Evolutionary conservation across 2,797 vertebrate genomes (phyloP), one percentile per base, ranked within the genome.

Genomic region (Delichon dasypus): DNA sequence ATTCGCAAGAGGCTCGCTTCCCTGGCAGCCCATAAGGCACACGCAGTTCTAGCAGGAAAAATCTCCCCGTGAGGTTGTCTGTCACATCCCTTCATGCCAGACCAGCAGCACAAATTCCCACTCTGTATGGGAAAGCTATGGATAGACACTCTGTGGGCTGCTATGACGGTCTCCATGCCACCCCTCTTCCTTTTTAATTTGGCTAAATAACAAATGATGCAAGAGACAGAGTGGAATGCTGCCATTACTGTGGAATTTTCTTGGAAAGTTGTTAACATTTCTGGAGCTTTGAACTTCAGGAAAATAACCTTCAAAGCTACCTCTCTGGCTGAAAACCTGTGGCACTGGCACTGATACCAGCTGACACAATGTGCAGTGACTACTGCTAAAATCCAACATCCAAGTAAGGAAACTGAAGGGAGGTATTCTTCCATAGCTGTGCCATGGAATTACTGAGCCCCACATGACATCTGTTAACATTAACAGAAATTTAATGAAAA

Each of bases 301-400:
- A 96, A 93, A 88, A 47, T 29, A 45, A 61, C 40, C 45, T 94
- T 87, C 40, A 81, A 71, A 90, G 58, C n/a, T 75, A 86, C 61
- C 45, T 91, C 48, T 74, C 54, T 55, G 65, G 67, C 50, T 64
- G 32, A 71, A 96, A 88, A 74, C 12, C 13, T 42, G 19, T 74
- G 57, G 67, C 64, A 66, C 12, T 4, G 0, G 61, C 45, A 73
- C 26, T 32, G 29, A 93, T 86, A 77, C 6, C n/a, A 62, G 40
- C 8, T 85, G 73, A 77, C 75, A 62, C 13, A 54, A 36, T 3
- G 8, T 27, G 29, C 9, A 76, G 53, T 27, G 34, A 40, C 47
- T 91, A 42, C 18, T 83, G 25, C 74, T 91, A 83, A 78, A 93
- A 75, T 66, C 25, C 53, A 78, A 61, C 21, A 71, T 40, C 32